phyloP scores from a whole-genome alignment of 2,888 invertebrate species.

The Creontiades dilutus region DNA sequence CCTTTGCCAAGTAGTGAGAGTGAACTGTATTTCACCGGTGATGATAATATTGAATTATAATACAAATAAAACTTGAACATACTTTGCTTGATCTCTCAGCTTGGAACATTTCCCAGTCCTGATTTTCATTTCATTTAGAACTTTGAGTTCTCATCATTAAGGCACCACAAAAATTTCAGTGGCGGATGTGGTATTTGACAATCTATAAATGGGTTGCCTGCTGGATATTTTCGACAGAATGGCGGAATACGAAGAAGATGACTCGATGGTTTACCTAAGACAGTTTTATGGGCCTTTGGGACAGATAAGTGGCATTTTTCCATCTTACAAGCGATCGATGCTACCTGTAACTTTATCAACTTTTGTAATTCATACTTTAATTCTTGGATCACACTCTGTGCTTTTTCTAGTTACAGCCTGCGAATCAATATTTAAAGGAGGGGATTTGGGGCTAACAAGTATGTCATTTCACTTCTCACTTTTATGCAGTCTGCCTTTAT shows the following conservation, averaged over 20 bases:
- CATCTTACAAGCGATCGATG: not conserved
- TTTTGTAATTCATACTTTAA: not conserved
- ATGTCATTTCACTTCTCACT: not conserved
- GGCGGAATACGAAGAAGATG: not conserved
- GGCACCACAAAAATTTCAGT: too few relatives aligned
- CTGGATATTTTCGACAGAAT: not conserved
- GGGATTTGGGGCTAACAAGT: conserved; percentile 4
- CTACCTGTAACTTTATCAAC: not conserved
- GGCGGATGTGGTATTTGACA: too few relatives aligned
- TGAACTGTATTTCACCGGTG: too few relatives aligned
- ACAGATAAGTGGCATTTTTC: not conserved
- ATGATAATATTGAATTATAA: too few relatives aligned
- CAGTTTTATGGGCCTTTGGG: not conserved
- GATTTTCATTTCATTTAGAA: too few relatives aligned
- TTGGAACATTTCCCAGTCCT: too few relatives aligned
- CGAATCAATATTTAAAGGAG: not conserved
- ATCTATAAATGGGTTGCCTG: not conserved
- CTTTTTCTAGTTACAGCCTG: not conserved
- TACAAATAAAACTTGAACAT: too few relatives aligned
- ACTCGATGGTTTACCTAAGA: not conserved
- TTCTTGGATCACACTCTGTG: not conserved
- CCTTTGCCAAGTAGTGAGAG: too few relatives aligned
- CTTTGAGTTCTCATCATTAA: too few relatives aligned
- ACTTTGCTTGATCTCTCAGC: too few relatives aligned
- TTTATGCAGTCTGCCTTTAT: not conserved